Percentiles rank a stretch among this genome's conserved stretches.
Evolutionary conservation across 2,888 invertebrate genomes (phyloP).

Genomic region (Eupsilia transversa): DNA sequence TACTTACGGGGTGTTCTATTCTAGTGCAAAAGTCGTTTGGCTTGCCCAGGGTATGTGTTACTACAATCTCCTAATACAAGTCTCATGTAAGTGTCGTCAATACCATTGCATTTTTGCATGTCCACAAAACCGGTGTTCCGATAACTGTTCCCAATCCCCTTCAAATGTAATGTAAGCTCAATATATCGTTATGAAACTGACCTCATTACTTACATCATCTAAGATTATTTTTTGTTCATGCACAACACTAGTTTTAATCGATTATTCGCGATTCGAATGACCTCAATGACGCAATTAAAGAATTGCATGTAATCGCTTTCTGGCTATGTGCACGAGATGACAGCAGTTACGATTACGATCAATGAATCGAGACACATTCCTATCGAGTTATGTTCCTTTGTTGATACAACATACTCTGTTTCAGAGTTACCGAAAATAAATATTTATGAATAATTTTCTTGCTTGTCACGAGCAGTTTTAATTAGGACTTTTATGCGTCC

Average conservation of each 20-base stretch:
- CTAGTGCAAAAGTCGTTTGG: neutral
- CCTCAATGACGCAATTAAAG: constrained; percentile 48
- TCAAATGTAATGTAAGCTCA: constrained; percentile 8
- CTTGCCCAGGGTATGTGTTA: neutral
- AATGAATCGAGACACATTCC: constrained; percentile 30
- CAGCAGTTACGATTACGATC: constrained; percentile 17
- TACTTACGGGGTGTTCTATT: neutral
- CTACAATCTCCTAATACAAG: neutral
- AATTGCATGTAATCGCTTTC: constrained; percentile 43
- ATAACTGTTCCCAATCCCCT: constrained; percentile 1
- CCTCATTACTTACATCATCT: constrained; percentile 34
- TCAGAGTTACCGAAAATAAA: neutral
- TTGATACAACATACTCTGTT: constrained; percentile 24
- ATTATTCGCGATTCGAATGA: constrained; percentile 37
- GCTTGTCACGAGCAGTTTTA: neutral
- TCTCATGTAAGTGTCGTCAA: neutral
- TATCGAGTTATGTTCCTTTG: neutral
- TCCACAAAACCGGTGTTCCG: neutral
- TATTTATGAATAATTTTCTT: constrained; percentile 24
- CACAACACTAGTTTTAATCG: constrained; percentile 41
- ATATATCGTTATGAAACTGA: constrained; percentile 26
- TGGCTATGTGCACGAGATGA: constrained; percentile 26
- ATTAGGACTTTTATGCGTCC: neutral
- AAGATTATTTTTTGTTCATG: constrained; percentile 37
- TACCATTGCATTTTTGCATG: neutral